Evolutionary conservation across 2,888 invertebrate species (phyloP).

Genomic region (Microplitis deprimator): DNA sequence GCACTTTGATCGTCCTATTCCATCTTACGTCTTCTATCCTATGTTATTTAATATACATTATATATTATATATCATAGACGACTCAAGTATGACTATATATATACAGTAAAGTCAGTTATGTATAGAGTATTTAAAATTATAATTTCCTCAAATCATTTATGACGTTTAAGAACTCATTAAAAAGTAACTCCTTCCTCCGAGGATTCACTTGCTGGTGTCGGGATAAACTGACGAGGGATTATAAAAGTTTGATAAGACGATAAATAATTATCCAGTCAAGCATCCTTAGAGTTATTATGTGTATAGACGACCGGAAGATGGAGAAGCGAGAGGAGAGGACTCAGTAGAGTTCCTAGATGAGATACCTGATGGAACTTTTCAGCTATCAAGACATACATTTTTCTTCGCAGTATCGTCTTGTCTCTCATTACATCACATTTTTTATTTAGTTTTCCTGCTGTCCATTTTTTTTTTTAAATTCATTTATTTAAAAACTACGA

Average conservation of each 20-base stretch:
- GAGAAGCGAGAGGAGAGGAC: not conserved
- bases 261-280: constrained; percentile 66
- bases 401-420: not conserved
- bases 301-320: not conserved
- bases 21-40: constrained; percentile 11
- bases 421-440: constrained; percentile 22
- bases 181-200: constrained; percentile 57
- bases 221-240: constrained; percentile 51
- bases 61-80: not conserved
- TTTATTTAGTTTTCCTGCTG: too few species aligned
- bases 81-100: not conserved
- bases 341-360: constrained; percentile 16
- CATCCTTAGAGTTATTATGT: constrained; percentile 47
- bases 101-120: not conserved
- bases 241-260: constrained; percentile 69
- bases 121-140: not conserved
- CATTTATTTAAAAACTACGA: too few species aligned
- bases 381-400: not conserved
- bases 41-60: constrained; percentile 6
- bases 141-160: constrained; percentile 61
- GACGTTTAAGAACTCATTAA: constrained; percentile 70
- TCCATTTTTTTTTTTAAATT: too few species aligned
- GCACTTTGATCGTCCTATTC: constrained; percentile 25
- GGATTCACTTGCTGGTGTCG: constrained; percentile 19
- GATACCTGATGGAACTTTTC: constrained; percentile 17